Evolutionary conservation across 2,113 vertebrate species (phyloP).

Genomic region (Stegostoma tigrinum): DNA sequence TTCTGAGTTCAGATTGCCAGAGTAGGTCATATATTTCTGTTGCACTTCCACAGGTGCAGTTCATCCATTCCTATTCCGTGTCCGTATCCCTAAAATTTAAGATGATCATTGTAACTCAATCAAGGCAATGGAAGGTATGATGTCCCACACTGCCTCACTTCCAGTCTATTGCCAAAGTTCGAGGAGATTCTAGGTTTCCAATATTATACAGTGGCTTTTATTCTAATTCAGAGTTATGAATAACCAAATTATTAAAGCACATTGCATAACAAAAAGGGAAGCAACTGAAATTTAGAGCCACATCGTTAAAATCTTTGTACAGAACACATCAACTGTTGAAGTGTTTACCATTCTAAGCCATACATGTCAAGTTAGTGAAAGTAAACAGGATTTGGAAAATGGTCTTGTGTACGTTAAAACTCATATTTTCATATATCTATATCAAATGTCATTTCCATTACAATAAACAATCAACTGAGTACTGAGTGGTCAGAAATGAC

Average conservation of each 20-base stretch:
- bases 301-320: neutral
- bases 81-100: neutral
- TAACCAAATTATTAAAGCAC: neutral
- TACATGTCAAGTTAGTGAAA: neutral
- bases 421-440: neutral
- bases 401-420: neutral
- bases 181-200: neutral
- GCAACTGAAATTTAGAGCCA: neutral
- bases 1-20: neutral
- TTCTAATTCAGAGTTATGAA: neutral
- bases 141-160: neutral
- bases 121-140: neutral
- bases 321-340: neutral
- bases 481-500: neutral
- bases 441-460: slow-evolving; percentile 3
- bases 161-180: neutral
- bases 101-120: neutral
- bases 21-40: neutral
- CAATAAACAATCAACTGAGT: neutral
- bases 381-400: neutral
- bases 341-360: neutral
- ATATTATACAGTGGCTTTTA: neutral
- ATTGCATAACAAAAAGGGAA: neutral
- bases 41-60: neutral
- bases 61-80: neutral